phyloP scores from a whole-genome alignment of 92 coral and sea anemone genomes.

The Pocillopora meandrina region DNA sequence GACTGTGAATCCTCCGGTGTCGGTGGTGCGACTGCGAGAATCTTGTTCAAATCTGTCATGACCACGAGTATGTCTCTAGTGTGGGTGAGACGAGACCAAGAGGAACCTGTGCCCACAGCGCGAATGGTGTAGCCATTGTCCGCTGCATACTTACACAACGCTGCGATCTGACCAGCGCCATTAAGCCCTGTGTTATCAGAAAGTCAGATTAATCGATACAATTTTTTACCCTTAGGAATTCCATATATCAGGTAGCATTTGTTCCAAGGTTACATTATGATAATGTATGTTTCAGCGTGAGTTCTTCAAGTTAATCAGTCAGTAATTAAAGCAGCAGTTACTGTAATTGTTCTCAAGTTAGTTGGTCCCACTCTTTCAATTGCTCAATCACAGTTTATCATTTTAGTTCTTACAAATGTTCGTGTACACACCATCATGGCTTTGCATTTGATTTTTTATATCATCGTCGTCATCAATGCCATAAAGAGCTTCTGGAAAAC shows the following conservation, averaged over 20 bases:
- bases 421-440: slow-evolving; percentile 1
- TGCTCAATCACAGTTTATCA: too few species aligned
- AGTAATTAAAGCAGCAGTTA: too few species aligned
- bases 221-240: background rate
- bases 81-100: slow-evolving; percentile 43
- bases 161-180: slow-evolving; percentile 22
- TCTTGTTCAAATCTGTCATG: slow-evolving; percentile 14
- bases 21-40: background rate
- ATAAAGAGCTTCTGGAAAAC: slow-evolving; percentile 7
- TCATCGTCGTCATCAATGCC: slow-evolving; percentile 29
- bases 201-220: background rate
- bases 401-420: background rate
- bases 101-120: slow-evolving; percentile 40
- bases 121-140: slow-evolving; percentile 23
- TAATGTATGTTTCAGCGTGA: too few species aligned
- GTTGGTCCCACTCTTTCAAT: too few species aligned
- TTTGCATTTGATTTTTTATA: slow-evolving; percentile 19
- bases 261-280: too few species aligned
- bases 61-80: slow-evolving; percentile 25
- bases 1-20: too few species aligned
- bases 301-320: too few species aligned
- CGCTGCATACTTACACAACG: slow-evolving; percentile 37
- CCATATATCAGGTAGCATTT: too few species aligned
- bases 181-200: slow-evolving; percentile 21
- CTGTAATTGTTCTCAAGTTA: too few species aligned